Base-by-base conservation (phyloP, 2,797 vertebrate species). In the Anabas testudineus region DNA sequence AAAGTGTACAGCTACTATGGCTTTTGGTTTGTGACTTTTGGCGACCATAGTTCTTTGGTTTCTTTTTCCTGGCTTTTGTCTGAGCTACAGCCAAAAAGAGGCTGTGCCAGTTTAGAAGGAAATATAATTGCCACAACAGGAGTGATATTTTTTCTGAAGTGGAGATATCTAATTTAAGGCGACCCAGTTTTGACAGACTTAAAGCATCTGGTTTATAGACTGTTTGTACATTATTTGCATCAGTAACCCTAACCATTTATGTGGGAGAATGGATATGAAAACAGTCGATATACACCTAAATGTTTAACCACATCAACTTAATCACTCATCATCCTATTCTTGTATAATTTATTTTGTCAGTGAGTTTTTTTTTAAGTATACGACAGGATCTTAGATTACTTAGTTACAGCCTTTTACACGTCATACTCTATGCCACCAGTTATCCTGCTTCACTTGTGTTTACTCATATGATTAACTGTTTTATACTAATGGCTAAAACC, bases 11-110 rank as follows among this genome's bases (percentile, higher is more conserved):
- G 19, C 36, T 41, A 14, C 45, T 19, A 2, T 34, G 36, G 19
- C 14, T 67, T 39, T 59, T 28, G 48, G 9, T 69, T 74, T 67
- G n/a, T 9, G 22, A 49, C 67, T 58, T 59, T 42, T 61, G 56
- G 18, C 22, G 74, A 32, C 47, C 15, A 49, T 61, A 0, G 13
- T 52, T 74, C 32, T 70, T 41, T 10, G 2, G 64, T 67, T 73
- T 86, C 36, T 54, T 18, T 78, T 76, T 59, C 75, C 75, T 58
- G 56, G 8, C 36, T 78, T 61, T 49, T 56, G 45, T 82, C 64
- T 72, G 66, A 69, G 72, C 51, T 65, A 9, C 32, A 41, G 56
- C 46, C 62, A 68, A 54, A 69, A 59, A 39, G 14, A 63, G 24
- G 16, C 14, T 49, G 26, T 57, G 22, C 21, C 69, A 67, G 21